Base-by-base conservation (phyloP, 1,140 invertebrate species). In the Megalonaias nervosa region DNA sequence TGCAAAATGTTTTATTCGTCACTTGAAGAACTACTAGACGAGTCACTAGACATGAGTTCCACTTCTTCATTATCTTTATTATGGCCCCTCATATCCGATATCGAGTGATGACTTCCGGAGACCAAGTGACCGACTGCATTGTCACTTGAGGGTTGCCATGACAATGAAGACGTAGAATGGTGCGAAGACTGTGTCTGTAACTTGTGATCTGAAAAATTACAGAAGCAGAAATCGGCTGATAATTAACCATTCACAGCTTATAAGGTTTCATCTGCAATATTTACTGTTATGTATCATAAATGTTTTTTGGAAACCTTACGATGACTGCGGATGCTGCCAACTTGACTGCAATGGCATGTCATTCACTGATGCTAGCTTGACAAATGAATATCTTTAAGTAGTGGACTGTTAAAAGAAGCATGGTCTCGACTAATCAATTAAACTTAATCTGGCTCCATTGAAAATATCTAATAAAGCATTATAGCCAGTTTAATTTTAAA, bases 1-100 rank as follows among this genome's bases (percentile, higher is more conserved):
- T 48, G 38, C 6, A 48, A 48, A 48, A 48, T 48, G 6, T 19
- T 76, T 87, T 76, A 90, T 80, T 91, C 90, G 92, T 98, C 97
- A 91, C 96, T 96, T 3, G 96, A 97, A 81, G 95, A 97, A 75
- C 96, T 97, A 87, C 95, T 97, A 9, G 96, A 97, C 16, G 95
- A 95, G 90, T 98, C 96, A 9, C 96, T 97, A 13, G 96, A 97
- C 96, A 98, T 98, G 26, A 97, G 95, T 92, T 97, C 96, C 3
- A 98, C 96, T 89, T 98, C 97, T 90, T 94, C 92, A 81, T 91
- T 94, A 83, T 95, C 94, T 87, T 95, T 94, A 81, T 94, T 94
- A 82, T 94, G 93, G 80, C 93, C 92, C 79, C 94, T 93, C 9
- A 86, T 79, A 61, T 86, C 85, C 12, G 72, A 55, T 14, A 85